These are phyloP conservation scores for Dendrocincla tyrannina DNA, from an alignment of 2,797 vertebrate species.

Conservation along the genomic window DNA sequence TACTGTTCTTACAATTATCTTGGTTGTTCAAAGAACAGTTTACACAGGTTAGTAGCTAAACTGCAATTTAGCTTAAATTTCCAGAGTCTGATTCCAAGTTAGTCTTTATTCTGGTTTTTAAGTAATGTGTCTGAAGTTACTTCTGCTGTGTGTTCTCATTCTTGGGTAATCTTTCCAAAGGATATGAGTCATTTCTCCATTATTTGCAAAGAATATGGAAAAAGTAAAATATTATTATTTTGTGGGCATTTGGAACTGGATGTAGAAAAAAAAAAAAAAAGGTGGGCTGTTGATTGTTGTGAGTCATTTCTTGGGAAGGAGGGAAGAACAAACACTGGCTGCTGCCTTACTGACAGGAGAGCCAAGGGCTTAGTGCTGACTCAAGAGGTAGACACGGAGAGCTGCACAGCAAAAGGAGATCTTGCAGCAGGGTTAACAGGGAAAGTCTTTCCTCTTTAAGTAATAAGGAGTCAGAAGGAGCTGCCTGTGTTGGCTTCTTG, in stretches of 20 bases:
- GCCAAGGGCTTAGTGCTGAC: conserved; percentile 30
- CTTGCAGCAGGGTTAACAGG: not conserved
- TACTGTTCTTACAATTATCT: not conserved
- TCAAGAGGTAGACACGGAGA: not conserved
- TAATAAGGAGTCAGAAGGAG: not conserved
- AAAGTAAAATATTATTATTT: conserved; percentile 37
- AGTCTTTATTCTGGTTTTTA: not conserved
- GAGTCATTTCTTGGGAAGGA: conserved; percentile 20
- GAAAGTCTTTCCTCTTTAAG: not conserved
- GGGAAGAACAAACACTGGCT: not conserved
- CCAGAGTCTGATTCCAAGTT: not conserved
- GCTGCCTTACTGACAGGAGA: not conserved
- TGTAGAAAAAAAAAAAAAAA: not conserved
- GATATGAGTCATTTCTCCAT: conserved; percentile 12
- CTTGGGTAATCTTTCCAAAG: conserved; percentile 8
- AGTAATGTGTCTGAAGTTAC: not conserved
- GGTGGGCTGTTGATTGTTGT: conserved; percentile 22
- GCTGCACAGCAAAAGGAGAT: not conserved
- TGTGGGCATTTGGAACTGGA: not conserved
- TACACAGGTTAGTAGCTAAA: not conserved
- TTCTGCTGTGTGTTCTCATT: not conserved
- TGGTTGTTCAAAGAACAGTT: not conserved
- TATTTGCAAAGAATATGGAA: conserved; percentile 48
- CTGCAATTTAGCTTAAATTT: not conserved
- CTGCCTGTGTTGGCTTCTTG: not conserved